Evolutionary conservation across 2,888 invertebrate species (phyloP).

Genomic region (Caenorhabditis panamensis): DNA sequence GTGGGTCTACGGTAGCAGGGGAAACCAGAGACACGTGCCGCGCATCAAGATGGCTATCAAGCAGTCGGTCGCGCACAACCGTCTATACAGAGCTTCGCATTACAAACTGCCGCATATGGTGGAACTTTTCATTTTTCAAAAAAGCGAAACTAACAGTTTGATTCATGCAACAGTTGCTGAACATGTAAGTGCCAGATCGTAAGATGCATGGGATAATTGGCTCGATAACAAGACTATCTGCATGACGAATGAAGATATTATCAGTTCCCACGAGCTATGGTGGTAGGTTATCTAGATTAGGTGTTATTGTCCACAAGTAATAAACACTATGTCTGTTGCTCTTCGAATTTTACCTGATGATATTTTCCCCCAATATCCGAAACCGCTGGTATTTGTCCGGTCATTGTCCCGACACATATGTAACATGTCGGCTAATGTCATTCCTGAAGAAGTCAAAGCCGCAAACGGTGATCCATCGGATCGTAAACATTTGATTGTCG

Average conservation of each 20-base stretch:
- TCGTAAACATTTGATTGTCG: constrained; percentile 62
- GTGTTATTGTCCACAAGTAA: background rate
- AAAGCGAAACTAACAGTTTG: background rate
- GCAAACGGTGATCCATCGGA: constrained; percentile 46
- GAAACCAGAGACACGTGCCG: constrained; percentile 56
- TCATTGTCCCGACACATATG: constrained; percentile 25
- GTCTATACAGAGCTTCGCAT: constrained; percentile 24
- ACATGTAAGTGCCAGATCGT: too few species aligned
- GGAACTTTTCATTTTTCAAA: constrained; percentile 7
- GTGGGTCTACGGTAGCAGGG: constrained; percentile 38
- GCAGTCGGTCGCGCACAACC: constrained; percentile 1
- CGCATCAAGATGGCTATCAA: constrained; percentile 42
- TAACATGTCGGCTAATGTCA: constrained; percentile 19
- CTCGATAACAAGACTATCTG: background rate
- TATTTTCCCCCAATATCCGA: background rate
- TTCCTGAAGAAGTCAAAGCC: constrained; percentile 26
- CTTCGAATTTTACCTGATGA: too few species aligned
- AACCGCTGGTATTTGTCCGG: constrained; percentile 3
- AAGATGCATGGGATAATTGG: background rate
- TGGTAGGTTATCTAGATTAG: background rate
- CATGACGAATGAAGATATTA: background rate
- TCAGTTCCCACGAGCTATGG: background rate
- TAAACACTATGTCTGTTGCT: constrained; percentile 1
- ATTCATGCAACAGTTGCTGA: too few species aligned
- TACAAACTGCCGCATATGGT: background rate